These are phyloP conservation scores for Leptinotarsa peninsularis DNA, from an alignment of 2,888 invertebrate genomes.

Conservation along the genomic window DNA sequence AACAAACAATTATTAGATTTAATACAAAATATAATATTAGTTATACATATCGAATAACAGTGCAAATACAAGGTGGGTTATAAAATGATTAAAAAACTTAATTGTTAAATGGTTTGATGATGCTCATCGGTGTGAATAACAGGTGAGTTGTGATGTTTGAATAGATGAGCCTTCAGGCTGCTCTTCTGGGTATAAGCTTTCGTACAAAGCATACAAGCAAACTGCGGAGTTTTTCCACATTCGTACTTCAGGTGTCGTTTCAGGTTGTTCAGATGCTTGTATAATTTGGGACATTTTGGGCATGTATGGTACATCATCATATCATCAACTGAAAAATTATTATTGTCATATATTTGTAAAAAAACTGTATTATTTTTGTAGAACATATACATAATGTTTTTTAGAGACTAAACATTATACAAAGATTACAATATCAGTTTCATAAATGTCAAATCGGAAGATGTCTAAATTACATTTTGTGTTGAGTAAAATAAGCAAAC, in stretches of 20 bases:
- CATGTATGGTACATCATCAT: constrained; percentile 32
- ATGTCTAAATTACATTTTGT: too few species aligned
- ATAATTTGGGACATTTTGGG: constrained; percentile 36
- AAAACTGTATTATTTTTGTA: too few species aligned
- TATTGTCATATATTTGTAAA: too few species aligned
- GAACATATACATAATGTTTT: too few species aligned
- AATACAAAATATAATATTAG: neutral
- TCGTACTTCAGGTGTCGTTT: constrained; percentile 41
- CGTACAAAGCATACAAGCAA: constrained; percentile 29
- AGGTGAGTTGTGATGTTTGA: constrained; percentile 1
- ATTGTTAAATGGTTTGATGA: neutral
- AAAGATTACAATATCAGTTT: too few species aligned
- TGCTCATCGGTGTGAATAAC: neutral
- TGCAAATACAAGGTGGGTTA: neutral
- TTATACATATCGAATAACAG: neutral
- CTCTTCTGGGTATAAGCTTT: constrained; percentile 39
- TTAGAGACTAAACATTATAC: too few species aligned
- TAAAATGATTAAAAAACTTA: neutral
- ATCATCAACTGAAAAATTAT: neutral
- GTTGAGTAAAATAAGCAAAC: too few species aligned
- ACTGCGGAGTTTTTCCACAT: constrained; percentile 40
- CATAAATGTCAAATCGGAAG: too few species aligned
- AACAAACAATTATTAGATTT: too few species aligned
- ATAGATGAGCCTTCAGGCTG: constrained; percentile 51
- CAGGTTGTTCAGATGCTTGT: constrained; percentile 38